phyloP scores from a whole-genome alignment of 2,888 invertebrate species.

The Trilocha varians region DNA sequence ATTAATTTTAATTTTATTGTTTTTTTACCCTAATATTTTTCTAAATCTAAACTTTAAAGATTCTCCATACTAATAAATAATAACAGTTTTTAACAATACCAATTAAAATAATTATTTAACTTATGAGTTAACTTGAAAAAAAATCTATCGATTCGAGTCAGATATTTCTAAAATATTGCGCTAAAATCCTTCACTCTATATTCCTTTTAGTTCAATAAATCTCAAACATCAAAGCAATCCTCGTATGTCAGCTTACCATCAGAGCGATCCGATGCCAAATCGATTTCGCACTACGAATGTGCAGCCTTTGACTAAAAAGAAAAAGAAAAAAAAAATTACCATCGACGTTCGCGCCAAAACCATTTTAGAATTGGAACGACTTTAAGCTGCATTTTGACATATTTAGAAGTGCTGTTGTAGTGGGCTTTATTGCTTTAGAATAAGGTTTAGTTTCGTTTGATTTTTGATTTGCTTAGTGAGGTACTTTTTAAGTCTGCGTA shows the following conservation, averaged over 20 bases:
- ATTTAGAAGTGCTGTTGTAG: constrained; percentile 10
- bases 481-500: constrained; percentile 29
- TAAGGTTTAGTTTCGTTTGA: constrained; percentile 19
- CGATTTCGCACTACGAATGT: constrained; percentile 1
- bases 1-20: no score
- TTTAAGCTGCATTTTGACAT: constrained; percentile 28
- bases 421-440: constrained; percentile 6
- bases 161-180: no score
- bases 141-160: no score
- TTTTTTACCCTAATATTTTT: no score
- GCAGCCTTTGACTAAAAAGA: constrained; percentile 2
- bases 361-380: constrained; percentile 61
- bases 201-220: background rate
- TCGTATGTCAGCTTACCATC: constrained; percentile 4
- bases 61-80: no score
- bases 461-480: constrained; percentile 5
- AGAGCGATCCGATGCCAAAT: background rate
- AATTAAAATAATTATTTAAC: no score
- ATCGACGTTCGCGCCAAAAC: constrained; percentile 40
- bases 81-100: no score
- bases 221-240: background rate
- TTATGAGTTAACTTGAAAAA: no score
- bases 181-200: no score
- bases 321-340: constrained; percentile 20
- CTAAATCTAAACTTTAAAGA: no score